Base-by-base conservation (phyloP, 2,797 vertebrate species). In the Mus minutoides region DNA sequence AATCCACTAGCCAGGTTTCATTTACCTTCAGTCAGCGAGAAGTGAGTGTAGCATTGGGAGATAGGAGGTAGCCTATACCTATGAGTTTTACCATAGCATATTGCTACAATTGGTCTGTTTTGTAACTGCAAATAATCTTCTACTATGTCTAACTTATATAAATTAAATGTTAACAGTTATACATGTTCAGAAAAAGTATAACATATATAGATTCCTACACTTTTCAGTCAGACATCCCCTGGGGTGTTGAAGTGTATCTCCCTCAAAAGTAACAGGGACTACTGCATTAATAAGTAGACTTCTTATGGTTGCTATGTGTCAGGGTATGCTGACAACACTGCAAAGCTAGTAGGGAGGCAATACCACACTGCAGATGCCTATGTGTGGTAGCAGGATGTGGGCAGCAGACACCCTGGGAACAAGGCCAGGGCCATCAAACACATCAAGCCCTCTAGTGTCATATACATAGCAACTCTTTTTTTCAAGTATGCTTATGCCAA, bases 401-500 rank as follows among this genome's bases (percentile, higher is more conserved):
- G 13, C 17, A 73, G 34, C 2, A 2, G 46, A 37, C 17, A 43
- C 49, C 24, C 73, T 31, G n/a, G 0, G 0, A 89, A 78, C 19
- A 3, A 52, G 49, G 4, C 0, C 24, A 73, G 37, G 37, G 34
- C 40, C 56, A 49, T 49, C 19, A 71, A 13, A 24, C 46, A 76
- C 31, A 60, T 26, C 9, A 26, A 29, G 16, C 3, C 26, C 43
- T 90, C 7, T 14, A 12, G 16, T 49, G 75, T 54, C 86, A 79
- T 52, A 52, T 7, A 73, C n/a, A 92, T 37, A 78, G 29, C 58
- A 77, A 78, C 82, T 78, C 17, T 87, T 34, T 69, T 82, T 56
- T 37, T 49, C 49, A 90, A 93, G 52, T 82, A 82, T 31, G 71
- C 22, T 91, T 17, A 94, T 82, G 87, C 37, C 22, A 46, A 46